Percentiles rank a stretch among this genome's conserved stretches.
These are phyloP conservation scores for Osmerus eperlanus DNA, from an alignment of 2,113 vertebrate species.

Conservation along the genomic window DNA sequence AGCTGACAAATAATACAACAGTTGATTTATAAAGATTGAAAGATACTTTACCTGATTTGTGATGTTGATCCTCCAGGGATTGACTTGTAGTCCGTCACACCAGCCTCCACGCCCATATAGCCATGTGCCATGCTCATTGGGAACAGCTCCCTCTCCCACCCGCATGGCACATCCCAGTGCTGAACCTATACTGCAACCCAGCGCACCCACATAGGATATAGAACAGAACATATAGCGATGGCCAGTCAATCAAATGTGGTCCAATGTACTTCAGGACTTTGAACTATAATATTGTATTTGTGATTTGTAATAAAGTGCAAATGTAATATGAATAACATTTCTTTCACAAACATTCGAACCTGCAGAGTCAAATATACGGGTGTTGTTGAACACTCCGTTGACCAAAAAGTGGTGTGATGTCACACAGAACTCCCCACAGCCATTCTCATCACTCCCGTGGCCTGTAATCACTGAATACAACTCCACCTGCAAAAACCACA, in stretches of 20 bases:
- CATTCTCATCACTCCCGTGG: conserved; percentile 73
- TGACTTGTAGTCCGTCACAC: conserved; percentile 76
- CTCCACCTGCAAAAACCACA: conserved; percentile 65
- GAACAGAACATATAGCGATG: background rate
- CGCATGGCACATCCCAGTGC: conserved; percentile 67
- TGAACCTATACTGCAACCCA: conserved; percentile 44
- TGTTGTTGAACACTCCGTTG: conserved; percentile 67
- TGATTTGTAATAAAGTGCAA: too few relatives aligned
- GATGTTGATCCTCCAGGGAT: conserved; percentile 74
- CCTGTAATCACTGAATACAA: conserved; percentile 75
- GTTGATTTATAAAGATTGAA: background rate
- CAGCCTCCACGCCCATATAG: conserved; percentile 76
- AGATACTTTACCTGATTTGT: conserved; percentile 65
- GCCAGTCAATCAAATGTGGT: background rate
- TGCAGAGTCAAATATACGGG: conserved; percentile 64
- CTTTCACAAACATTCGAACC: conserved; percentile 49
- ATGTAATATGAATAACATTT: too few relatives aligned
- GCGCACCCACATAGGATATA: background rate
- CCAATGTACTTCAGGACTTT: background rate
- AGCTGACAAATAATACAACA: background rate
- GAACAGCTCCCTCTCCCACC: conserved; percentile 69
- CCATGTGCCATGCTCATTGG: conserved; percentile 77
- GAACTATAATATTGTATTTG: too few relatives aligned
- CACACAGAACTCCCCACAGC: conserved; percentile 75
- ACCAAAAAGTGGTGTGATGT: conserved; percentile 76